Evolutionary conservation across 1,140 invertebrate species (phyloP), one percentile per base, ranked within the genome.

Genomic region (Leptopilina boulardi): DNA sequence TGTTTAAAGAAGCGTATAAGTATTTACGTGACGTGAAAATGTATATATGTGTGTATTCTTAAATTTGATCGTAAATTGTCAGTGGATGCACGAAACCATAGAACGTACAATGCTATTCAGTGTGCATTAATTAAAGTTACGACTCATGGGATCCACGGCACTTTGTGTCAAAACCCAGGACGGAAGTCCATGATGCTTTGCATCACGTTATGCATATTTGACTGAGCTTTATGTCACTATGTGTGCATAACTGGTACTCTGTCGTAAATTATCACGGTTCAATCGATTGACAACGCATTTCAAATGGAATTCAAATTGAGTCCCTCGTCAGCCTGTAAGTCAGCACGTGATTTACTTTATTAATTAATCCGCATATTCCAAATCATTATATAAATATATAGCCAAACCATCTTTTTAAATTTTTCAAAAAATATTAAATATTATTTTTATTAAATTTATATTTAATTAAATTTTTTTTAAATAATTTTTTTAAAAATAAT

Each of bases 231-330:
- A 59, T 23, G 23, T 19, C 54, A 59, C 19, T 59, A 19, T 23
- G 42, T 26, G 41, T 26, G 21, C 71, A 23, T 41, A 23, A 11
- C 34, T n/a, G 41, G 30, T 30, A 47, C 71, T 47, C 3, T 15
- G 34, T 72, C 42, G 18, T 72, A 72, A 72, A 72, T 72, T 30
- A 72, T 47, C n/a, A 34, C 30, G 34, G 23, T 18, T 34, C 23
- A 71, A 71, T 71, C 70, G 70, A 71, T 71, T 71, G 34, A 71
- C 34, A 19, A 59, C 21, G 54, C 18, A 59, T 59, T 59, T 59
- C 54, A 19, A 59, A 59, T 23, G 54, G 54, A 59, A 59, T 59
- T 59, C 54, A 59, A 59, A 59, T 59, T 59, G 19, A 59, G 54
- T 15, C 19, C n/a, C n/a, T 59, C 54, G 54, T 59, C 23, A 59